Conservation (phyloP, 2,113 vertebrate species). For the Anseranas semipalmata region DNA sequence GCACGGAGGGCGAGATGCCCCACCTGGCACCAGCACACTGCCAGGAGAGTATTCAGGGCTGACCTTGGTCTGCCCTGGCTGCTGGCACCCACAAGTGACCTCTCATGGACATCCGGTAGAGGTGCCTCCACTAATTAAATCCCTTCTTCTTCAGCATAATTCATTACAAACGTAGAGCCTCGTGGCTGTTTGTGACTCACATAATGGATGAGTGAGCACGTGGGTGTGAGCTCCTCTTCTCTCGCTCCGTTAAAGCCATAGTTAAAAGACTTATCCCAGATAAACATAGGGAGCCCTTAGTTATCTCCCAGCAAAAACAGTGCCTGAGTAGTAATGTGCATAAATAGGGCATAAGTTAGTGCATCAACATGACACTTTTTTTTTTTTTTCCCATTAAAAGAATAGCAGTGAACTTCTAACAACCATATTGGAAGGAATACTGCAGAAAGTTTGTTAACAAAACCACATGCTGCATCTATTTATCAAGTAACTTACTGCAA, state of each 20-base stretch:
- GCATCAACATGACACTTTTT: not conserved
- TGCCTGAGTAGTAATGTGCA: not conserved
- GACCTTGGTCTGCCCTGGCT: not conserved
- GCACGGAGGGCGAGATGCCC: too few relatives aligned
- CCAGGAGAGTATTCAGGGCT: not conserved
- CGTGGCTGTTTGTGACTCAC: not conserved
- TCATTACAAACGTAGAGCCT: not conserved
- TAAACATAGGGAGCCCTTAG: not conserved
- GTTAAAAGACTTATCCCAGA: not conserved
- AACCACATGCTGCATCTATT: not conserved
- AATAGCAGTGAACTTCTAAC: not conserved
- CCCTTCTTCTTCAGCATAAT: not conserved
- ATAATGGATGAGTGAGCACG: not conserved
- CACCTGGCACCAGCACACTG: too few relatives aligned
- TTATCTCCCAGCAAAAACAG: not conserved
- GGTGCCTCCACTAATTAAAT: not conserved
- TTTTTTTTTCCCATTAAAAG: not conserved
- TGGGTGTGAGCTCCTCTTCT: not conserved
- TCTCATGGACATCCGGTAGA: not conserved
- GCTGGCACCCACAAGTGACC: rapidly evolving
- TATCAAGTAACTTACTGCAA: not conserved
- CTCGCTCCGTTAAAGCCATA: not conserved
- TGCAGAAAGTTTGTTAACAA: not conserved
- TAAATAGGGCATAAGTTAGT: not conserved
- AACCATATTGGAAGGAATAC: rapidly evolving